Base-by-base conservation (phyloP, 2,113 vertebrate genomes). In the Mastomys natalensis region DNA sequence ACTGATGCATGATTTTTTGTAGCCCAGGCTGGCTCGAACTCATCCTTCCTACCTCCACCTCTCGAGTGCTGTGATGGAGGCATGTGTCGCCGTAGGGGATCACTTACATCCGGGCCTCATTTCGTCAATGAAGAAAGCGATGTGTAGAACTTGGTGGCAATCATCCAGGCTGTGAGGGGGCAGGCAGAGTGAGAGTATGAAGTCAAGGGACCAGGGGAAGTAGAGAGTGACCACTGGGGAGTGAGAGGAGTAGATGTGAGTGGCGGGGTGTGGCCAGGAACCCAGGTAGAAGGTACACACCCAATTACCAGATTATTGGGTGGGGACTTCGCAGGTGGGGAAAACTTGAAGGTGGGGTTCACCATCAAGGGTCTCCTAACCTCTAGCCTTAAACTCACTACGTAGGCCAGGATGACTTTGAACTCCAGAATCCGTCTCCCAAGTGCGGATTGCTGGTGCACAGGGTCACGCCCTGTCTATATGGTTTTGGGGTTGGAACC, bases 321-420 rank as follows among this genome's bases (percentile, higher is more conserved):
- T 31, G 8, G 0, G 2, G 11, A 21, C 66, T 64, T 13, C 1
- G 7, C 6, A 12, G 77, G 19, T 0, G 2, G 3, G 1, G 37
- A 37, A 58, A 81, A 37, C 55, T 82, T 40, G 37, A 40, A 81
- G 78, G 78, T 13, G 37, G 51, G 51, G 53, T 26, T 29, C 80
- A 82, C 37, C 21, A 8, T 60, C 37, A 40, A 8, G 53, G 80
- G 37, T 82, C 22, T 82, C 80, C 55, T 43, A 40, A 55, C 11
- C 80, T 60, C 22, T 40, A 60, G 12, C 80, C 13, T 15, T 40
- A 15, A 85, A 45, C 26, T 85, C 40, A 45, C 81, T 26, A 45
- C 19, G 12, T 19, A 64, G 15, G 40, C 40, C 43, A 45, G 40
- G n/a, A 85, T 45, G 26, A 45, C 43, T 29, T 86, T 48, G 84